Conservation (phyloP, 2,113 vertebrate species). For the Semnornis frantzii region DNA sequence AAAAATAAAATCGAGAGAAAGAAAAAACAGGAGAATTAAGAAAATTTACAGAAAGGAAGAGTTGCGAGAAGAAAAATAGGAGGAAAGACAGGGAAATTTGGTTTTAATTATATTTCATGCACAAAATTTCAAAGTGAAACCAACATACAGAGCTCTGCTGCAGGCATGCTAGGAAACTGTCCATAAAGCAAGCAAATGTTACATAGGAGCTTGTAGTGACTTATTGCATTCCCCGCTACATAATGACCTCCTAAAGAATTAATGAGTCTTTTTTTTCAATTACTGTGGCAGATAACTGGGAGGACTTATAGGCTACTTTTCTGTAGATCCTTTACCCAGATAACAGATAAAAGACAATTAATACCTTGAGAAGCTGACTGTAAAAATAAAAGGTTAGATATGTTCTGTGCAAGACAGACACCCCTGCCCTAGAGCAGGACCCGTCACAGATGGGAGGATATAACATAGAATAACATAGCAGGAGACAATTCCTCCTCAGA, state of each 20-base stretch:
- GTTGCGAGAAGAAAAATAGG: background rate
- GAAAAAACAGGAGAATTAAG: background rate
- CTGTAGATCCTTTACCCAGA: constrained; percentile 4
- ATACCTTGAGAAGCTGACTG: background rate
- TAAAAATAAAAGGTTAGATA: background rate
- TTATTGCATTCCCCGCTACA: constrained; percentile 25
- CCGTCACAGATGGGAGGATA: background rate
- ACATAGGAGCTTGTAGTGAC: constrained; percentile 31
- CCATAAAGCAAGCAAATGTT: constrained; percentile 40
- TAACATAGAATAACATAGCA: background rate
- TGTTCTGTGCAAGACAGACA: background rate
- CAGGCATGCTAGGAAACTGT: constrained; percentile 56
- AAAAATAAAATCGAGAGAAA: background rate
- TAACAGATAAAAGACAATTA: background rate
- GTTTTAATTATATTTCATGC: constrained; percentile 64
- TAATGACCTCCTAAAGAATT: constrained; percentile 49
- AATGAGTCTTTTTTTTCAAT: constrained; percentile 54
- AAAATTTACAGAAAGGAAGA: background rate
- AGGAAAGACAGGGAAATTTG: constrained; percentile 44
- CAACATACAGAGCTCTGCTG: constrained; percentile 51
- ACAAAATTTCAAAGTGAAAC: constrained; percentile 61
- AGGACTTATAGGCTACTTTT: constrained; percentile 22
- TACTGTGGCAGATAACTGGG: constrained; percentile 31
- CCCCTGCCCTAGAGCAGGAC: background rate
- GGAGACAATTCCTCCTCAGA: background rate